Evolutionary conservation across 1,140 invertebrate species (phyloP), one percentile per base, ranked within the genome.

Genomic region (Pseudobourletiella spinata): DNA sequence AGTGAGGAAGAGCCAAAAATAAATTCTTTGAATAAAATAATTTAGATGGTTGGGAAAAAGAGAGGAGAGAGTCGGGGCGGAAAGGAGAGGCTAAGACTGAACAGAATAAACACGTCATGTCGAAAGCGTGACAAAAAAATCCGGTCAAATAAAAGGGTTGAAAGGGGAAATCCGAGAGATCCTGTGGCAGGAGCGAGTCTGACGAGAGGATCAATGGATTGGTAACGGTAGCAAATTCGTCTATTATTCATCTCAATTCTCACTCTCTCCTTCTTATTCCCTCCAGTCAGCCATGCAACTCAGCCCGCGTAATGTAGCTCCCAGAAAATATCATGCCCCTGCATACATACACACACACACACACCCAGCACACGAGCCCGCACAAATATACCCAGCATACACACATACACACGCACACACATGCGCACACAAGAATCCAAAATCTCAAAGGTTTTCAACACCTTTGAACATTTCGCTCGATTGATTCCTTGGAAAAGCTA

Each of bases 401-500:
- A n/a, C n/a, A n/a, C n/a, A n/a, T n/a, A n/a, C n/a, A n/a, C n/a
- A n/a, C n/a, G n/a, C n/a, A n/a, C n/a, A n/a, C n/a, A n/a, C n/a
- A n/a, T n/a, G n/a, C n/a, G n/a, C n/a, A n/a, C n/a, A n/a, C n/a
- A n/a, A n/a, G n/a, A n/a, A n/a, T n/a, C n/a, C n/a, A n/a, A n/a
- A n/a, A n/a, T n/a, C n/a, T n/a, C n/a, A n/a, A n/a, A n/a, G n/a
- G n/a, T 4, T 63, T 58, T 63, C 51, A 64, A 55, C 57, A 64
- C 63, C 56, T 59, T 64, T 64, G 59, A 60, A 65, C 60, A 65
- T 57, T 60, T 30, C 63, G 43, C 50, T 65, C 30, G 22, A 61
- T 50, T 61, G 63, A 65, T 61, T 60, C 35, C 18, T 16, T 6
- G 30, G n/a, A 51, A 35, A 51, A 22, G 24, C 18, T 46, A 46